Percentiles rank a stretch among this genome's conserved stretches.
Evolutionary conservation across 1,140 invertebrate species (phyloP).

Genomic region (Tetramorium alpestre): DNA sequence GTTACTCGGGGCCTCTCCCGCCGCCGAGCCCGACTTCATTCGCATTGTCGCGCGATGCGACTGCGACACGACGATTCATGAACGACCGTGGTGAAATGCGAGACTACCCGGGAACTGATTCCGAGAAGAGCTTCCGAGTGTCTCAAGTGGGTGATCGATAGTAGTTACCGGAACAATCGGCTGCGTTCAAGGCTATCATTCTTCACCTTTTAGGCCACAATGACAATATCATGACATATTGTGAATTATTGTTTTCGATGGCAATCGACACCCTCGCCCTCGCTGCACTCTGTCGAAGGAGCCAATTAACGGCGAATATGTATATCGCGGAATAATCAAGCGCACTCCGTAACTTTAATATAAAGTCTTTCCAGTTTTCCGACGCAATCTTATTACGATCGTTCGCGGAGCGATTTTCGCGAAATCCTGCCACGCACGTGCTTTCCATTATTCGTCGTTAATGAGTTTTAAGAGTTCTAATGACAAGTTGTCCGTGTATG

Average conservation of each 20-base stretch:
- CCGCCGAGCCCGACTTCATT: conserved; percentile 48
- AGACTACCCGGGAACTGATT: conserved; percentile 42
- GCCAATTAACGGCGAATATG: conserved; percentile 10
- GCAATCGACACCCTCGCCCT: not conserved
- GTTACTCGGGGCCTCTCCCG: conserved; percentile 59
- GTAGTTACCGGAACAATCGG: not conserved
- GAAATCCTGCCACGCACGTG: conserved; percentile 17
- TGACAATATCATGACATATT: not conserved
- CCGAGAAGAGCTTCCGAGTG: not conserved
- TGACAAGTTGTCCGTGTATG: conserved; percentile 55
- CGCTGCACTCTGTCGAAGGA: not conserved
- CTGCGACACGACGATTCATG: conserved; percentile 53
- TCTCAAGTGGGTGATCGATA: conserved; percentile 55
- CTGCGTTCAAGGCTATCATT: not conserved
- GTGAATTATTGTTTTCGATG: not conserved
- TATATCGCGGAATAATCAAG: conserved; percentile 6
- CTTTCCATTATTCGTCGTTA: conserved; percentile 68
- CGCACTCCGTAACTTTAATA: not conserved
- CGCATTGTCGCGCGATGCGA: conserved; percentile 58
- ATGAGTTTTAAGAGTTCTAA: conserved; percentile 52
- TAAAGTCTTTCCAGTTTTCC: not conserved
- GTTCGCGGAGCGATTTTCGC: not conserved
- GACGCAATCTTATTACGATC: not conserved
- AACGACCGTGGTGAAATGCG: conserved; percentile 6
- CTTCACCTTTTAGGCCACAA: not conserved